Evolutionary conservation across 2,113 vertebrate genomes (phyloP).

Genomic region (Phalacrocorax aristotelis): DNA sequence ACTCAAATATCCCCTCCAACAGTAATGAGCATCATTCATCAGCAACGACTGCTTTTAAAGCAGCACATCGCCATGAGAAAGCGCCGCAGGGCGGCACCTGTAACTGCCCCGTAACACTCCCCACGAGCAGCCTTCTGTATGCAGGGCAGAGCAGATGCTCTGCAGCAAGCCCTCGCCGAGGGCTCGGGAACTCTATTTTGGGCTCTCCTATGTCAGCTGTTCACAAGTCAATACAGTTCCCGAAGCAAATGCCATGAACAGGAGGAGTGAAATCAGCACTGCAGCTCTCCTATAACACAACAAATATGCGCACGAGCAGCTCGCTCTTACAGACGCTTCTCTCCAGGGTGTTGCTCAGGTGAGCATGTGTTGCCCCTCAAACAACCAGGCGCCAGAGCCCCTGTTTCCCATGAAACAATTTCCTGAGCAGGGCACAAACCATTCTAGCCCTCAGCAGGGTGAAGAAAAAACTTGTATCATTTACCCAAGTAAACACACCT

Average conservation of each 20-base stretch:
- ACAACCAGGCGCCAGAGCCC: not conserved
- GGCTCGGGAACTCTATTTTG: not conserved
- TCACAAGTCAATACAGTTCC: not conserved
- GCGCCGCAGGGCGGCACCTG: accelerated
- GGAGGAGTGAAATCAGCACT: not conserved
- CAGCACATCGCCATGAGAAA: not conserved
- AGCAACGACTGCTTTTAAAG: accelerated
- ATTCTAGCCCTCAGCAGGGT: not conserved
- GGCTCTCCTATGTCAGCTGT: not conserved
- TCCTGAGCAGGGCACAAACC: not conserved
- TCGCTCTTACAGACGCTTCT: not conserved
- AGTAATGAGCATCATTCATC: not conserved
- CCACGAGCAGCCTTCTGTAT: not conserved
- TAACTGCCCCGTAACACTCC: accelerated
- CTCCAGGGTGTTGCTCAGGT: not conserved
- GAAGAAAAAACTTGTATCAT: not conserved
- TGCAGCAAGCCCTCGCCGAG: accelerated
- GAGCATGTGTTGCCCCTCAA: not conserved
- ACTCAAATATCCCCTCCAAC: not conserved
- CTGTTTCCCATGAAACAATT: not conserved
- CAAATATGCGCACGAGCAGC: accelerated
- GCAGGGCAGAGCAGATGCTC: not conserved
- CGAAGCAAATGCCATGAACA: not conserved
- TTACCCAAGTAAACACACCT: constrained; percentile 2
- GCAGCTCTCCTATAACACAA: not conserved